Conservation (phyloP, 2,113 vertebrate species). For the Anhinga anhinga region DNA sequence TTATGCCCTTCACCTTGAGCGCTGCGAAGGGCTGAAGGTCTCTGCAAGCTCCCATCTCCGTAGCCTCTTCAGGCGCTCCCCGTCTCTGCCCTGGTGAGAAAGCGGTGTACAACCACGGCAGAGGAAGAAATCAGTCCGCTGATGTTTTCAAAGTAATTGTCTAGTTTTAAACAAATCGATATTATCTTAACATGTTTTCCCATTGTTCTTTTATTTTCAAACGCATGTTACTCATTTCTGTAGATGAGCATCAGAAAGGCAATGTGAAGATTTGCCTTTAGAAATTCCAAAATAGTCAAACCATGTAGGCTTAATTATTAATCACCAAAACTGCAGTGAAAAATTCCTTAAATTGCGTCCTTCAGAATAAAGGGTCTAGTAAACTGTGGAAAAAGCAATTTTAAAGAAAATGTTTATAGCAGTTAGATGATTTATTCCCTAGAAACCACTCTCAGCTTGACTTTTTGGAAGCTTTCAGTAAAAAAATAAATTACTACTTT, state of each 20-base stretch:
- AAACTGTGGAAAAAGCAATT: constrained; percentile 1
- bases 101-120: accelerated
- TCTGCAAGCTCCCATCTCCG: accelerated
- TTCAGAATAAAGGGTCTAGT: not conserved
- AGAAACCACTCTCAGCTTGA: constrained; percentile 7
- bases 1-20: not conserved
- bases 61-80: too few relatives aligned
- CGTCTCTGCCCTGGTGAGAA: not conserved
- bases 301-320: not conserved
- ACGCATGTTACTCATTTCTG: accelerated
- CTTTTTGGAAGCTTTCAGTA: not conserved
- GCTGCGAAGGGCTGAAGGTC: not conserved
- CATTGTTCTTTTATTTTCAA: not conserved
- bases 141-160: not conserved
- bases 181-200: not conserved
- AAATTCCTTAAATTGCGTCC: not conserved
- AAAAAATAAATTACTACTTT: not conserved
- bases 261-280: not conserved
- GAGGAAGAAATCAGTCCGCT: too few relatives aligned
- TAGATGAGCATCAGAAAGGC: not conserved
- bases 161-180: not conserved
- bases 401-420: constrained; percentile 8
- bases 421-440: constrained; percentile 19
- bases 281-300: not conserved
- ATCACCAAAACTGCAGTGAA: not conserved